A percentile compares a stretch with the other conserved stretches of the same genome.
These are phyloP conservation scores for Apotomis betuletana DNA, from an alignment of 2,888 invertebrate species.

Conservation along the genomic window DNA sequence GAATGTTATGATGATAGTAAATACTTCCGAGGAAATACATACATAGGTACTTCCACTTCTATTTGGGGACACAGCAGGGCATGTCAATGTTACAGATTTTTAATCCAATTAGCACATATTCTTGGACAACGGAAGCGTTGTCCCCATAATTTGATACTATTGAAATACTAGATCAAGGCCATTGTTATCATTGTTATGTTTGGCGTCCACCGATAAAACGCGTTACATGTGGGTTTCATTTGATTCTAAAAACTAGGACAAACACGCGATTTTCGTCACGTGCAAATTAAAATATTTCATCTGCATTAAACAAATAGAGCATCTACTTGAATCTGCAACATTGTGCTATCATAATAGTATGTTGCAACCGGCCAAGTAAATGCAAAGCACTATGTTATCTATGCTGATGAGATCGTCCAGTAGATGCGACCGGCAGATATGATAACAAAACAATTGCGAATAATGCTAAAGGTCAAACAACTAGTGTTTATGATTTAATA, in stretches of 20 bases:
- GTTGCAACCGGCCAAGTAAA: constrained; percentile 3
- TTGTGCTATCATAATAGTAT: background rate
- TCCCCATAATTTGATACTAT: constrained; percentile 22
- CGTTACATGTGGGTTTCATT: background rate
- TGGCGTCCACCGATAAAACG: constrained; percentile 11
- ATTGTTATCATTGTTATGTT: constrained; percentile 25
- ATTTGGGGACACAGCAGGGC: too few species aligned
- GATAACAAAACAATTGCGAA: constrained; percentile 8
- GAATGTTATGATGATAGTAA: too few species aligned
- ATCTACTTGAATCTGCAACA: background rate
- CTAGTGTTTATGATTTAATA: background rate
- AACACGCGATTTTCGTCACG: background rate
- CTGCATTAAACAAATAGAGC: too few species aligned
- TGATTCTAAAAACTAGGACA: constrained; percentile 34
- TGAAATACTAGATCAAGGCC: constrained; percentile 35
- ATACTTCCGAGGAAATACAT: too few species aligned
- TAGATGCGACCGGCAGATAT: background rate
- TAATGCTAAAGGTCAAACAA: background rate
- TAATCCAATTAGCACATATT: constrained; percentile 19
- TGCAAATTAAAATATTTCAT: too few species aligned
- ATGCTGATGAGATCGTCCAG: constrained; percentile 7
- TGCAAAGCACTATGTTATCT: constrained; percentile 23
- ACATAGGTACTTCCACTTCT: too few species aligned
- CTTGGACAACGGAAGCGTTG: constrained; percentile 20
- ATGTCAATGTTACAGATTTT: too few species aligned